These are phyloP conservation scores for Drosophila santomea DNA, from an alignment of 1,140 invertebrate species.

Conservation along the genomic window DNA sequence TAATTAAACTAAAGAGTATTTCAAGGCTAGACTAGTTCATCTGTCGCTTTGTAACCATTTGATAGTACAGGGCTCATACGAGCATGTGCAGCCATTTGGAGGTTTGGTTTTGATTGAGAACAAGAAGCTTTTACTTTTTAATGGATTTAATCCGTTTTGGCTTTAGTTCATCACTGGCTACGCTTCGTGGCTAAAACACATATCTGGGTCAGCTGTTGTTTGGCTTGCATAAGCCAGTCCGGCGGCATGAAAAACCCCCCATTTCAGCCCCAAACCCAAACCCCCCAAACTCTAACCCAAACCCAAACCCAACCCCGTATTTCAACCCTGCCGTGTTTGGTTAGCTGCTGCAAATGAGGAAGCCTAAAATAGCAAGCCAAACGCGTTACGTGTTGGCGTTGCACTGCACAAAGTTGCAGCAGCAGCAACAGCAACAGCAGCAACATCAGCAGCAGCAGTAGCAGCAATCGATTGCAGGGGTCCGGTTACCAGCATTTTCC, in stretches of 20 bases:
- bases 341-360: constrained; percentile 69
- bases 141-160: constrained; percentile 42
- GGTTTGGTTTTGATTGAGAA: constrained; percentile 13
- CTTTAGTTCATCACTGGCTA: constrained; percentile 27
- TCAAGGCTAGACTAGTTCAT: neutral
- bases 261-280: constrained; percentile 4
- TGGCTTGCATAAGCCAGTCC: constrained; percentile 56
- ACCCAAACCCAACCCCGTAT: constrained; percentile 27
- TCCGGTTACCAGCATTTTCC: constrained; percentile 61
- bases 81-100: neutral
- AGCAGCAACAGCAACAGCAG: constrained; percentile 26
- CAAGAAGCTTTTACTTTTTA: constrained; percentile 30
- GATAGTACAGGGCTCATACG: neutral
- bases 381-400: constrained; percentile 58
- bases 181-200: constrained; percentile 36
- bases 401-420: constrained; percentile 49
- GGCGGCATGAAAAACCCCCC: constrained; percentile 10
- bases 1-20: neutral
- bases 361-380: constrained; percentile 74
- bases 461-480: constrained; percentile 61
- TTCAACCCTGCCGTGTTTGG: constrained; percentile 27
- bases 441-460: constrained; percentile 28
- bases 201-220: constrained; percentile 59
- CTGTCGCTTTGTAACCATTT: neutral
- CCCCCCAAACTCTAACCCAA: neutral